These are phyloP conservation scores for Catagonus wagneri DNA, from an alignment of 2,113 vertebrate species.

Conservation along the genomic window DNA sequence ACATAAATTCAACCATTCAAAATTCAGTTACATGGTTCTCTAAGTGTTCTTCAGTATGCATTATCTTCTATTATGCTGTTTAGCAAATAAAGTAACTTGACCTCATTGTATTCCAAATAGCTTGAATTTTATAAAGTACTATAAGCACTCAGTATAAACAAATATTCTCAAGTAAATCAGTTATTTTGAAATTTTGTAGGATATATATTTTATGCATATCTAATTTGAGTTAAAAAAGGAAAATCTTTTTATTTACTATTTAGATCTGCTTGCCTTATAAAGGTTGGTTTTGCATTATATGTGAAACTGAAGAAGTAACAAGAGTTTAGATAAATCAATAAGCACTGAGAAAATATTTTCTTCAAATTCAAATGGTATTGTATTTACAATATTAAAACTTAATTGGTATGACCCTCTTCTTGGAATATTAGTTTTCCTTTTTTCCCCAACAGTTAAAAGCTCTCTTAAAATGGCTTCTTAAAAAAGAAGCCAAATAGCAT, in stretches of 20 bases:
- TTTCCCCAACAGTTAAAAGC: background rate
- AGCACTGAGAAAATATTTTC: background rate
- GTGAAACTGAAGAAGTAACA: background rate
- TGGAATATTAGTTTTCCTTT: conserved; percentile 49
- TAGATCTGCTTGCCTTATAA: background rate
- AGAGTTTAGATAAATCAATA: conserved; percentile 28
- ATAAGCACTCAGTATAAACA: background rate
- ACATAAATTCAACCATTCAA: background rate
- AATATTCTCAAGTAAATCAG: conserved; percentile 15
- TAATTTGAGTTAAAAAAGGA: background rate
- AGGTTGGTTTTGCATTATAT: background rate
- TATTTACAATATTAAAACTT: conserved; percentile 36
- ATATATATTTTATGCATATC: background rate
- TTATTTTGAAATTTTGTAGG: background rate
- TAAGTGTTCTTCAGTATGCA: conserved; percentile 17
- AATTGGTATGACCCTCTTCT: background rate
- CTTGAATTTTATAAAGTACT: background rate
- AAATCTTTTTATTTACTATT: conserved; percentile 13
- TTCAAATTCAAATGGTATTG: background rate
- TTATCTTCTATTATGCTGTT: background rate
- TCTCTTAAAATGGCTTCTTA: background rate
- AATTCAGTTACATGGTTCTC: conserved; percentile 17
- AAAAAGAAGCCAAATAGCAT: background rate
- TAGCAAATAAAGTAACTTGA: background rate
- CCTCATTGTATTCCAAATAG: conserved; percentile 24